Conservation (phyloP, 1,140 invertebrate species). For the Lepidostoma basale region DNA sequence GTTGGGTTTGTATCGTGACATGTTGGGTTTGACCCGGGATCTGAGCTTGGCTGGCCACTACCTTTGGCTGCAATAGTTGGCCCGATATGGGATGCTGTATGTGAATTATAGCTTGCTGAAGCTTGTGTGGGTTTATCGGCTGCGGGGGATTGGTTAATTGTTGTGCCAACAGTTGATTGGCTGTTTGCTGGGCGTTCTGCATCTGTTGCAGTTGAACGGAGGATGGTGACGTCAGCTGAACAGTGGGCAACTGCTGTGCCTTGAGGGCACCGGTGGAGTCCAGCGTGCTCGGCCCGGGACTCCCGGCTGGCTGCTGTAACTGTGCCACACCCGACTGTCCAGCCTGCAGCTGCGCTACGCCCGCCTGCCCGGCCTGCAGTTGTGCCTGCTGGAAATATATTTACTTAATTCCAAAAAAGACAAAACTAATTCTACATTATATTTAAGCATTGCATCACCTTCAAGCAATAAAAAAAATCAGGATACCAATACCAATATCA, state of each 20-base stretch:
- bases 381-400: conserved; percentile 57
- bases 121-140: conserved; percentile 60
- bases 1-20: conserved; percentile 29
- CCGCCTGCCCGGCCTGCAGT: conserved; percentile 53
- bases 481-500: too few relatives aligned
- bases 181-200: conserved; percentile 54
- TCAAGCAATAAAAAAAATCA: too few relatives aligned
- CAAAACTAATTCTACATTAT: too few relatives aligned
- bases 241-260: conserved; percentile 36
- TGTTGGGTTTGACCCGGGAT: conserved; percentile 45
- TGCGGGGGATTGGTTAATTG: conserved; percentile 59
- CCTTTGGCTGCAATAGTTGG: conserved; percentile 49
- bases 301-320: conserved; percentile 19
- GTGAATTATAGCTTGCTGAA: conserved; percentile 60
- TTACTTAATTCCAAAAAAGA: too few relatives aligned
- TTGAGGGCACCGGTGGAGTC: conserved; percentile 14
- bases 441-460: too few relatives aligned
- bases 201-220: conserved; percentile 49
- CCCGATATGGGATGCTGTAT: conserved; percentile 58
- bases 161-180: conserved; percentile 58
- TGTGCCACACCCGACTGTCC: conserved; percentile 48
- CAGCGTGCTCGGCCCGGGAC: conserved; percentile 22
- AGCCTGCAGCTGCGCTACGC: conserved; percentile 41
- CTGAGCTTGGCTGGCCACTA: conserved; percentile 31
- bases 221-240: conserved; percentile 44